phyloP scores from a whole-genome alignment of 2,797 vertebrate genomes.

The Platyrinchus mystaceus region DNA sequence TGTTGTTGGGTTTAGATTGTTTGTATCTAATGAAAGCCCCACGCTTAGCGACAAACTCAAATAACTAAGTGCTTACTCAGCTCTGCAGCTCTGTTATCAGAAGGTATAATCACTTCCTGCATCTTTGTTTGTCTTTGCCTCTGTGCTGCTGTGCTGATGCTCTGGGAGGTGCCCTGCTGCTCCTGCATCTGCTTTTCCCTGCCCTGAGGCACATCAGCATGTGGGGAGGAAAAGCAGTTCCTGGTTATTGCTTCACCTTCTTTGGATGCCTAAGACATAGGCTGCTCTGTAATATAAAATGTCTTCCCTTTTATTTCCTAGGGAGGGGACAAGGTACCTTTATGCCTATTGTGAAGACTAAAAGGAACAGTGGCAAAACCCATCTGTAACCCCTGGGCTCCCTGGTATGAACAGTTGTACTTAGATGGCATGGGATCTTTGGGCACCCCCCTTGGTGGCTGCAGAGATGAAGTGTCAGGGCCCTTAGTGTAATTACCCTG shows the following conservation, averaged over 20 bases:
- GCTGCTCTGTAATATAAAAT: background rate
- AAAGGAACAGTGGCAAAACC: background rate
- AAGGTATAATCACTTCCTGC: slow-evolving; percentile 25
- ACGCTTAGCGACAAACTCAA: background rate
- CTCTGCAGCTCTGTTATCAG: slow-evolving; percentile 4
- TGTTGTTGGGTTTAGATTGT: background rate
- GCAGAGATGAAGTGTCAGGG: background rate
- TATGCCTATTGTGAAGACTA: background rate
- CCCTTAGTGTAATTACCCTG: background rate
- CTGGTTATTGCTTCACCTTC: background rate
- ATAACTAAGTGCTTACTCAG: slow-evolving; percentile 16
- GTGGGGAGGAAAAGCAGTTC: background rate
- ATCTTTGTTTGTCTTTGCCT: slow-evolving; percentile 11
- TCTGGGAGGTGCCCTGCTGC: background rate
- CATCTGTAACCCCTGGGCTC: background rate
- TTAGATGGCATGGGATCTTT: background rate
- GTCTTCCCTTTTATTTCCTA: background rate
- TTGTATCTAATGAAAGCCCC: background rate
- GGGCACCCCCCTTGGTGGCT: background rate
- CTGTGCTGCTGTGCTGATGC: background rate
- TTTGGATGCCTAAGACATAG: background rate
- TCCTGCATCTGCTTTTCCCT: slow-evolving; percentile 39
- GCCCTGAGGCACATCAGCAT: background rate
- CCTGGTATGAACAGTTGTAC: background rate
- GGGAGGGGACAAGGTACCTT: background rate